Evolutionary conservation across 2,797 vertebrate species (phyloP).

Genomic region (Galaxias olidus): DNA sequence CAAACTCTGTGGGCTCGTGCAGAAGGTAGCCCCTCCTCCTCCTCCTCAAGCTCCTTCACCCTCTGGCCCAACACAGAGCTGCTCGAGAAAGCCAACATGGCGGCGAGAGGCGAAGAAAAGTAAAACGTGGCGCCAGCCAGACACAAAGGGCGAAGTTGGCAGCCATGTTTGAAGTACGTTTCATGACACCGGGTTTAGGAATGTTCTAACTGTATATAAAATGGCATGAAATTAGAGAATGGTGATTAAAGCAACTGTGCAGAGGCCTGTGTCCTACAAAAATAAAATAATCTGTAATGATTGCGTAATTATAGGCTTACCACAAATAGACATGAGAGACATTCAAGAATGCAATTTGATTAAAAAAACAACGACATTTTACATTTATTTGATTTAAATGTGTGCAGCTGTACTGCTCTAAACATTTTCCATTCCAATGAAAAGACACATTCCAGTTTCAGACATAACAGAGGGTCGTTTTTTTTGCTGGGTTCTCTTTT

Average conservation of each 20-base stretch:
- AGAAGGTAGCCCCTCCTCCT: background rate
- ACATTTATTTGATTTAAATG: constrained; percentile 27
- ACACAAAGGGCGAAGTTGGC: constrained; percentile 35
- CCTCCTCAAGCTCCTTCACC: background rate
- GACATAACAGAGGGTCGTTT: background rate
- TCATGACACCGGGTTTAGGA: constrained; percentile 7
- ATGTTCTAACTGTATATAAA: constrained; percentile 16
- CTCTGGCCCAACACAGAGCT: constrained; percentile 2
- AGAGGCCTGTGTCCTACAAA: constrained; percentile 25
- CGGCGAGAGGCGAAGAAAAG: constrained; percentile 1
- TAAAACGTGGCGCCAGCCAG: constrained; percentile 26
- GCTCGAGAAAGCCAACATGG: constrained; percentile 19
- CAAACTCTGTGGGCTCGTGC: too few species aligned
- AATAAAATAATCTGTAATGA: constrained; percentile 38
- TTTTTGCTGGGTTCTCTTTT: constrained; percentile 3
- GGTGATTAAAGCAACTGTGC: constrained; percentile 28
- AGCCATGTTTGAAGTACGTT: constrained; percentile 29
- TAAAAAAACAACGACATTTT: constrained; percentile 14
- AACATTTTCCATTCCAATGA: constrained; percentile 12
- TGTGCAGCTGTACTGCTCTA: constrained; percentile 18
- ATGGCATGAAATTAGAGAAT: constrained; percentile 23
- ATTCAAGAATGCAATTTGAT: constrained; percentile 17
- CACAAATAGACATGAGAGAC: background rate
- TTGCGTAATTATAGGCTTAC: constrained; percentile 32
- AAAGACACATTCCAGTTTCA: constrained; percentile 14